Evolutionary conservation across 2,888 invertebrate genomes (phyloP).

Genomic region (Cantharis rufa): DNA sequence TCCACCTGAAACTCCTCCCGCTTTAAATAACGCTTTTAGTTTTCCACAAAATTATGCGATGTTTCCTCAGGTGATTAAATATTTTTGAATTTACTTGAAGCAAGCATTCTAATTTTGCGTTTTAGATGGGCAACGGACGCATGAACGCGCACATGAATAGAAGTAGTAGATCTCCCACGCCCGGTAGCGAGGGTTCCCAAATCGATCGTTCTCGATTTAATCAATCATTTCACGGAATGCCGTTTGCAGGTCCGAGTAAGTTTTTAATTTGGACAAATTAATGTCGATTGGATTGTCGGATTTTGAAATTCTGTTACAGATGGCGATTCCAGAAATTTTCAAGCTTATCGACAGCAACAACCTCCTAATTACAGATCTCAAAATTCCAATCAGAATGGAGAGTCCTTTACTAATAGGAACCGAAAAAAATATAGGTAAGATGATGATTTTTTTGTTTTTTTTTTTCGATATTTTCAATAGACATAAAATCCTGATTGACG

Average conservation of each 20-base stretch:
- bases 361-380: slow-evolving; percentile 37
- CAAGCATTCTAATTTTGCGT: not conserved
- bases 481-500: no score
- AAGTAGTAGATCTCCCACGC: slow-evolving; percentile 55
- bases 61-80: not conserved
- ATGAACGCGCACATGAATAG: slow-evolving; percentile 39
- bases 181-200: slow-evolving; percentile 48
- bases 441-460: not conserved
- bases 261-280: slow-evolving; percentile 41
- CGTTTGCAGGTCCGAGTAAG: slow-evolving; percentile 41
- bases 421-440: slow-evolving; percentile 46
- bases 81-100: not conserved
- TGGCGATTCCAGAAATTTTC: slow-evolving; percentile 47
- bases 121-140: slow-evolving; percentile 38
- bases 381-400: slow-evolving; percentile 35
- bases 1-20: slow-evolving; percentile 52
- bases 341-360: slow-evolving; percentile 49
- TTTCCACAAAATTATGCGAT: slow-evolving; percentile 42
- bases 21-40: slow-evolving; percentile 39
- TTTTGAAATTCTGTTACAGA: not conserved
- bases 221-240: slow-evolving; percentile 51
- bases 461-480: no score
- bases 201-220: slow-evolving; percentile 48
- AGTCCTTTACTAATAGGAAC: slow-evolving; percentile 35
- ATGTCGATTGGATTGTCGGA: slow-evolving; percentile 35